Evolutionary conservation across 2,113 vertebrate genomes (phyloP).

Genomic region (Trogon melanurus): DNA sequence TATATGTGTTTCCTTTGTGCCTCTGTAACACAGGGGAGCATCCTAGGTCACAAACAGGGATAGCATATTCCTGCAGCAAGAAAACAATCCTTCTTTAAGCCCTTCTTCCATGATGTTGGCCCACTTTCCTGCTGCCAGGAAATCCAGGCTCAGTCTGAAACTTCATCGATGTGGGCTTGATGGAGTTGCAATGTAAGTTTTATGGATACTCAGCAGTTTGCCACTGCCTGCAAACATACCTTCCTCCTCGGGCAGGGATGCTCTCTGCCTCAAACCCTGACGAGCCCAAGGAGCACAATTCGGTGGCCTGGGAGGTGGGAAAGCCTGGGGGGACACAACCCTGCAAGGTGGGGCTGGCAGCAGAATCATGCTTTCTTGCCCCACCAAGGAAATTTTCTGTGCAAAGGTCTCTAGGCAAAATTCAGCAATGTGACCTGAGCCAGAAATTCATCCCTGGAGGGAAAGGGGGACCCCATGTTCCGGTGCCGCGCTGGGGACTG

Average conservation of each 20-base stretch:
- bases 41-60: not conserved
- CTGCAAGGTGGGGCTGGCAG: not conserved
- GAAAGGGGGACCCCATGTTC: not conserved
- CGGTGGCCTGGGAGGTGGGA: not conserved
- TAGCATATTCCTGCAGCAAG: accelerated
- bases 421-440: accelerated
- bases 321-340: not conserved
- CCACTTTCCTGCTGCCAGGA: not conserved
- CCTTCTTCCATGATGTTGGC: not conserved
- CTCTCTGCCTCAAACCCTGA: accelerated
- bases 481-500: not conserved
- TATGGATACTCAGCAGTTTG: accelerated
- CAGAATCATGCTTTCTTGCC: not conserved
- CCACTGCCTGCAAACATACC: not conserved
- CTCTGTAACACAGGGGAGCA: not conserved
- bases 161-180: not conserved
- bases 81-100: not conserved
- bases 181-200: not conserved
- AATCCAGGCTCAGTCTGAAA: not conserved
- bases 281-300: not conserved
- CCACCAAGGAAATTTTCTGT: not conserved
- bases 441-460: not conserved
- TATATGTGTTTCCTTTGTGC: not conserved
- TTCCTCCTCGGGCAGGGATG: not conserved
- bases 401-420: not conserved